Evolutionary conservation across 2,797 vertebrate species (phyloP).

Genomic region (Pangasius mekongensis): DNA sequence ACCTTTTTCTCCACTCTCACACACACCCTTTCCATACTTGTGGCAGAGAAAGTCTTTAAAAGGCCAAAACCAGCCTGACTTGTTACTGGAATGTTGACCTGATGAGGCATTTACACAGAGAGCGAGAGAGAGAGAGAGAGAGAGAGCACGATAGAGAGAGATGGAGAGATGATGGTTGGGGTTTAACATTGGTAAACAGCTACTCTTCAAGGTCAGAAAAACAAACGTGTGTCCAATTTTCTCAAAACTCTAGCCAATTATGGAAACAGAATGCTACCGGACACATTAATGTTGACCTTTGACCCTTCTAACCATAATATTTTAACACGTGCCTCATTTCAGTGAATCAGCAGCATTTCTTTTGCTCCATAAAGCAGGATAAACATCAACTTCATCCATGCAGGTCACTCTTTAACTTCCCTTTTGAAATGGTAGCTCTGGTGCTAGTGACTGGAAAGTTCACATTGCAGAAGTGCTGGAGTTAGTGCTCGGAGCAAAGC

Average conservation of each 20-base stretch:
- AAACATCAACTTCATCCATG: background rate
- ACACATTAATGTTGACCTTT: background rate
- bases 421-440: background rate
- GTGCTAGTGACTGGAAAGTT: background rate
- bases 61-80: constrained; percentile 55
- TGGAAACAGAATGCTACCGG: background rate
- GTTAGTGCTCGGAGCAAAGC: background rate
- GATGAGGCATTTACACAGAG: constrained; percentile 13
- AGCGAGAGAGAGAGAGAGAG: constrained; percentile 7
- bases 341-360: background rate
- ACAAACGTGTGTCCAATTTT: background rate
- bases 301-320: constrained; percentile 1
- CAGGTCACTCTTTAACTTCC: constrained; percentile 11
- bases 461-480: background rate
- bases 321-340: background rate
- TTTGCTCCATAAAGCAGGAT: constrained; percentile 6
- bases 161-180: background rate
- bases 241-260: background rate
- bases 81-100: constrained; percentile 52
- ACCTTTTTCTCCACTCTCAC: constrained; percentile 26
- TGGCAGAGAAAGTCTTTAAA: constrained; percentile 47
- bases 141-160: constrained; percentile 9
- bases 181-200: constrained; percentile 19
- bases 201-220: constrained; percentile 31
- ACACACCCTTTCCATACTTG: constrained; percentile 49